Conservation (phyloP, 2,888 invertebrate genomes). For the Lochmaea crataegi region DNA sequence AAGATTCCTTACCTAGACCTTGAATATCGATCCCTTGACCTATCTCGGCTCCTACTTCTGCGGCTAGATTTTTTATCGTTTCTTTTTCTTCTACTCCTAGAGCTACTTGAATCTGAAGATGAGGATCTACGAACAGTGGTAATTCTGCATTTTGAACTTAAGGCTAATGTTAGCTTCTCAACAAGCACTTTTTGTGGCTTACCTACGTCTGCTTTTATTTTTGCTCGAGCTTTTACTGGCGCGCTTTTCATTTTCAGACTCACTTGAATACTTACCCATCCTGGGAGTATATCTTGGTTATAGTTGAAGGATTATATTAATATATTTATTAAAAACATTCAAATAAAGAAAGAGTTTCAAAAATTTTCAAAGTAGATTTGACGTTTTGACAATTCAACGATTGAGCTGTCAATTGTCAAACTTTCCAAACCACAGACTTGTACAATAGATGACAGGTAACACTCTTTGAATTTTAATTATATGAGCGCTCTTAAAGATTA, state of each 20-base stretch:
- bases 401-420: no score
- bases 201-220: conserved; percentile 61
- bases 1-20: conserved; percentile 39
- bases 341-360: no score
- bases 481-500: no score
- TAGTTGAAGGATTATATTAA: not conserved
- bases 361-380: no score
- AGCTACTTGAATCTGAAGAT: conserved; percentile 59
- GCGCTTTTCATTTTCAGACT: conserved; percentile 62
- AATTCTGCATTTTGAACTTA: conserved; percentile 45
- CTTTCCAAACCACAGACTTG: no score
- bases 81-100: conserved; percentile 52
- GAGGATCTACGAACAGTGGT: conserved; percentile 57
- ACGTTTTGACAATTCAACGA: no score
- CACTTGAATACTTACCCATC: conserved; percentile 66
- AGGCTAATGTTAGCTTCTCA: conserved; percentile 38
- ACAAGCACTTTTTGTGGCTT: conserved; percentile 49
- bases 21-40: conserved; percentile 46
- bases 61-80: conserved; percentile 55
- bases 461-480: no score
- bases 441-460: no score
- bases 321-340: no score
- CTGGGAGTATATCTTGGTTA: not conserved
- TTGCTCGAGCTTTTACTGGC: conserved; percentile 60
- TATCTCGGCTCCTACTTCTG: conserved; percentile 55